Conservation (phyloP, 2,797 vertebrate genomes). For the Eleutherodactylus coqui region DNA sequence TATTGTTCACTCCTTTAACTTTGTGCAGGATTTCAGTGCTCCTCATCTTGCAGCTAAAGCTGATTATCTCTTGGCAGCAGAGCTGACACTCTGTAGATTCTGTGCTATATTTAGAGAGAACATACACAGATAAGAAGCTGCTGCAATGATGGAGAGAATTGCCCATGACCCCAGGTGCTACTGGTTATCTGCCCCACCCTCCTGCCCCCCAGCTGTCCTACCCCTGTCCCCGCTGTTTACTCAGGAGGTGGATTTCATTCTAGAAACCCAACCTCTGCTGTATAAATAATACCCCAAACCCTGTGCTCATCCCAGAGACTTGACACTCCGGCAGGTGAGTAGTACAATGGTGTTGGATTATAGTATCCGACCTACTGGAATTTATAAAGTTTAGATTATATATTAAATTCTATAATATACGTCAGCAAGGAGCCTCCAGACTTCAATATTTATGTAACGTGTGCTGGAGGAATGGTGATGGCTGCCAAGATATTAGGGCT, state of each 20-base stretch:
- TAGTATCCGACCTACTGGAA: too few relatives aligned
- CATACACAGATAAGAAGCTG: slow-evolving; percentile 42
- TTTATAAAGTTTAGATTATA: too few relatives aligned
- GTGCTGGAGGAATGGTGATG: background rate
- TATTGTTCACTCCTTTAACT: background rate
- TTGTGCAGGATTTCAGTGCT: background rate
- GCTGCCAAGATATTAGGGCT: background rate
- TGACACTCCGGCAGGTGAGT: slow-evolving; percentile 16
- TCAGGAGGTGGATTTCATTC: slow-evolving; percentile 8
- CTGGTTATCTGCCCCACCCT: slow-evolving; percentile 33
- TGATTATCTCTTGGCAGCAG: slow-evolving; percentile 15
- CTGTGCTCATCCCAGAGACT: background rate
- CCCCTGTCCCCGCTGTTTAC: background rate
- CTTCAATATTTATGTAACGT: background rate
- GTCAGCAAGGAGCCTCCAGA: background rate
- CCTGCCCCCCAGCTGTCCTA: slow-evolving; percentile 42
- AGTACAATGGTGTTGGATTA: too few relatives aligned
- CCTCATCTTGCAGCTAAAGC: background rate
- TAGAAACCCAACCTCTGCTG: background rate
- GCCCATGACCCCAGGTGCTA: slow-evolving; percentile 35
- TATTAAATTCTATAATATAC: too few relatives aligned
- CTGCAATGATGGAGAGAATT: background rate
- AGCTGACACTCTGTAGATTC: slow-evolving; percentile 19
- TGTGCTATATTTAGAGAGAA: slow-evolving; percentile 23
- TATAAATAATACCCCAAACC: slow-evolving; percentile 9